A percentile compares a stretch with the other conserved stretches of the same genome.
These are phyloP conservation scores for Coendou prehensilis DNA, from an alignment of 2,797 vertebrate genomes.

Conservation along the genomic window DNA sequence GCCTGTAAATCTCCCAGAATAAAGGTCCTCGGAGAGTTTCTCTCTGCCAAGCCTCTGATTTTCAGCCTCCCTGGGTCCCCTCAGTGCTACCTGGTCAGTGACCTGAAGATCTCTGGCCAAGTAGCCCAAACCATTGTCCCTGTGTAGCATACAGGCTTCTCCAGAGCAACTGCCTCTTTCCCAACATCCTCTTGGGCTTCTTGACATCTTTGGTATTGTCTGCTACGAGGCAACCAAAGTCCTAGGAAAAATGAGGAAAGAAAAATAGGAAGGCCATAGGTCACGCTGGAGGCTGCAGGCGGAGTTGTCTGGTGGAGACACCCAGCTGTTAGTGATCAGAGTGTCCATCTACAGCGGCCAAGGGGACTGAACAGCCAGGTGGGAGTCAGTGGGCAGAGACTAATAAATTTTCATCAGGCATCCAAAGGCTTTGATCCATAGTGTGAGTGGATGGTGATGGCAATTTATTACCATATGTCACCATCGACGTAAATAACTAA, in stretches of 20 bases:
- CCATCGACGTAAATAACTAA: conserved; percentile 65
- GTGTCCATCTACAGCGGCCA: not conserved
- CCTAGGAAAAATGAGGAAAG: not conserved
- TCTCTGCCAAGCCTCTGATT: not conserved
- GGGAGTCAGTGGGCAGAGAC: conserved; percentile 67
- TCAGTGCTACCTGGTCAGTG: not conserved
- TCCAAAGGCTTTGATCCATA: conserved; percentile 76
- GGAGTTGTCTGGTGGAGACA: conserved; percentile 19
- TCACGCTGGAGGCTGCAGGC: not conserved
- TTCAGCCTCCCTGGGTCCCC: not conserved
- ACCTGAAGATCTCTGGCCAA: not conserved
- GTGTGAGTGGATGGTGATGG: conserved; percentile 70
- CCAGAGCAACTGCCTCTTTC: not conserved
- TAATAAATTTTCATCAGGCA: conserved; percentile 76
- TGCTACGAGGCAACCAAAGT: conserved; percentile 6
- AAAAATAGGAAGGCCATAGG: not conserved
- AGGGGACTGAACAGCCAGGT: conserved; percentile 55
- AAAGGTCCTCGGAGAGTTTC: conserved; percentile 50
- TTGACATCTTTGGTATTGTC: not conserved
- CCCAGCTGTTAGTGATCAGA: conserved; percentile 44
- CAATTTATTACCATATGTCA: conserved; percentile 74
- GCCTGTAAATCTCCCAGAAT: conserved; percentile 53
- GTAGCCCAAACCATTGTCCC: not conserved
- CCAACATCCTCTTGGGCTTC: accelerated
- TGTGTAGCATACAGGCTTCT: not conserved